Evolutionary conservation across 2,797 vertebrate species (phyloP).

Genomic region (Helicolenus hilgendorfi): DNA sequence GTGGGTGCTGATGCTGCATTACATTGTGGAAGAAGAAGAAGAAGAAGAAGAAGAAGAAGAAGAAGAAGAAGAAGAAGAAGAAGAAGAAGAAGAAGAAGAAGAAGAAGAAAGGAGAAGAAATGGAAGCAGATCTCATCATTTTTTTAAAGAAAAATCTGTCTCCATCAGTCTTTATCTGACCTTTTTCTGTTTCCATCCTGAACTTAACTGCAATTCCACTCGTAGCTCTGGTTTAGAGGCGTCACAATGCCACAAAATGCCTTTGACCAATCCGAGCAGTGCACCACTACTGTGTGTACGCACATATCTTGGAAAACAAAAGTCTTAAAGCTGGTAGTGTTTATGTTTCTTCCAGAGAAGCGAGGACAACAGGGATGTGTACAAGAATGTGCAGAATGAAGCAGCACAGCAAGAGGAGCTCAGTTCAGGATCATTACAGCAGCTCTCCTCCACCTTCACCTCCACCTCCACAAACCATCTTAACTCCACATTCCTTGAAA

Average conservation of each 20-base stretch:
- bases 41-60: background rate
- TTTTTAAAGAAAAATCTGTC: background rate
- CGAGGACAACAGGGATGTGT: constrained; percentile 88
- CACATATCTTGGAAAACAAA: background rate
- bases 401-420: constrained; percentile 78
- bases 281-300: background rate
- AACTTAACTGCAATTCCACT: background rate
- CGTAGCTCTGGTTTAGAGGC: background rate
- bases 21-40: background rate
- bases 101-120: background rate
- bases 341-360: constrained; percentile 87
- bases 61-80: background rate
- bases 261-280: background rate
- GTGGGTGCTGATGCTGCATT: background rate
- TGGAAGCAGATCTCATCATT: background rate
- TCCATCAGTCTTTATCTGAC: background rate
- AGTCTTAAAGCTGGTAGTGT: constrained; percentile 52
- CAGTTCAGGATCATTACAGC: constrained; percentile 85
- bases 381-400: constrained; percentile 81
- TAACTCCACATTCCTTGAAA: background rate
- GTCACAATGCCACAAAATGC: background rate
- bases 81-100: background rate
- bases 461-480: background rate
- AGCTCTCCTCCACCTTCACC: constrained; percentile 18
- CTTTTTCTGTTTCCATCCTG: background rate